Evolutionary conservation across 2,113 vertebrate species (phyloP), one percentile per base, ranked within the genome.

Genomic region (Origma solitaria): DNA sequence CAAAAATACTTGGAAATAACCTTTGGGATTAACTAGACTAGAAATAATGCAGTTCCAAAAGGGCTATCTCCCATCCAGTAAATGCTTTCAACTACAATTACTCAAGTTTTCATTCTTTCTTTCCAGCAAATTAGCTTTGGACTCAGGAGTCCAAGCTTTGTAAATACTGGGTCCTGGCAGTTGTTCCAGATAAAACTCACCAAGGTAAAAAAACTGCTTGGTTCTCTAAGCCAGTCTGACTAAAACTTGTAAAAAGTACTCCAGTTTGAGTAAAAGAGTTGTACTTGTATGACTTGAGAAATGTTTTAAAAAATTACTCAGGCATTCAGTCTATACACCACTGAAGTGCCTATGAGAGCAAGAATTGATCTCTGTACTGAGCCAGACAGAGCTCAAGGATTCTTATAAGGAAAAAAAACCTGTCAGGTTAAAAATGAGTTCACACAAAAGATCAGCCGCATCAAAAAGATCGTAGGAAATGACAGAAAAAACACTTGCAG

Each of bases 31-130:
- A 80, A 88, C 24, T 75, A 81, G 71, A 51, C 62, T 75, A 93
- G 76, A 95, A 95, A 90, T 68, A 88, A 84, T 44, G 24, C n/a
- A 58, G 51, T 24, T 88, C 62, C 88, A 85, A 91, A 96, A 62
- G 53, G 45, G 58, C 81, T 54, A 35, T 23, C 33, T 69, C 25
- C 27, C 22, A 66, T 72, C 24, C 65, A 84, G 31, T 33, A 81
- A 86, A 81, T 49, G 15, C 37, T 71, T 90, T 81, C 65, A 81
- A 64, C 23, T 49, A 56, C 27, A 71, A 45, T 60, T 86, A 64
- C 14, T 71, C 11, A 42, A 53, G 28, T 71, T 86, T 92, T 82
- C 11, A 49, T 62, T 80, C 21, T 18, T 58, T 75, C 57, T 40
- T 78, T 88, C 45, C 57, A 75, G 25, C 20, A 81, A 88, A 94